Base-by-base conservation (phyloP, 2,888 invertebrate species). In the Hedya salicella region DNA sequence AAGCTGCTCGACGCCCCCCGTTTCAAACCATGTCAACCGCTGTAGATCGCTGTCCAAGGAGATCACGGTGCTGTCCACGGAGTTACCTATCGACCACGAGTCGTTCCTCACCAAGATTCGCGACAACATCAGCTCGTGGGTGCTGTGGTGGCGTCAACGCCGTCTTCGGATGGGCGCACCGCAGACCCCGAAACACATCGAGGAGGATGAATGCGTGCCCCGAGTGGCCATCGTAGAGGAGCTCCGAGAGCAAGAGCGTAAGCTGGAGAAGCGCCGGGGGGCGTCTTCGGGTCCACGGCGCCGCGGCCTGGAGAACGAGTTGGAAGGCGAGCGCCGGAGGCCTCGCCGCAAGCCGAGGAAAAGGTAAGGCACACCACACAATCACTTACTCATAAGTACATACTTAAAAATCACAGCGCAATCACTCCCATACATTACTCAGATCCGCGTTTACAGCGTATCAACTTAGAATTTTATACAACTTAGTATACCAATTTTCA, bases 81-180 rank as follows among this genome's bases (percentile, higher is more conserved):
- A 69, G 59, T 74, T 75, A 71, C 68, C 69, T 56, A 62, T 74
- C 69, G 69, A 72, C 67, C 65, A 61, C 67, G 74, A 69, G 70
- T 78, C 74, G 73, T 69, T 80, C 75, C 71, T 78, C 73, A 74
- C 75, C 91, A 91, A 89, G 79, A 91, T 91, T 91, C 91, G 91
- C 78, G 90, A 90, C 77, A 89, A 88, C 78, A 84, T 90, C 82
- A 88, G 86, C 73, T 88, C 87, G 86, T 91, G 91, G 91, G 89
- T 90, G 78, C 86, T 91, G 91, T 89, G 91, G 91, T 89, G 90
- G 90, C 90, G 91, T 85, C 85, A 87, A 79, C 86, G 88, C 79
- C 90, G 86, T 89, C 87, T 89, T 86, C 86, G 89, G 88, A 89
- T 89, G 88, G 90, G 91, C 89, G 90, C 90, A 81, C 90, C 91